phyloP scores from a whole-genome alignment of 2,888 invertebrate species.

The Heliconius aoede region DNA sequence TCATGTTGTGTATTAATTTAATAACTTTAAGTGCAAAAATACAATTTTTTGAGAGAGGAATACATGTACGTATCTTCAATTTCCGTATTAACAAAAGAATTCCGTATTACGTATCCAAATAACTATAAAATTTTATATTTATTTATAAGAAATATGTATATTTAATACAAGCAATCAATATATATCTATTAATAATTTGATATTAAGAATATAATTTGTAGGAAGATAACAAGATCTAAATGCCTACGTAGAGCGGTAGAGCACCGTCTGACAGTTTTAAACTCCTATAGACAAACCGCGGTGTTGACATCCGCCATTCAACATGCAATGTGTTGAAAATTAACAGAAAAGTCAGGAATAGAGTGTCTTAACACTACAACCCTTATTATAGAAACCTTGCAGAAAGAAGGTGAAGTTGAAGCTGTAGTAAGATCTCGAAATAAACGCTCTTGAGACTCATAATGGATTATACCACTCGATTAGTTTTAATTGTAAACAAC shows the following conservation, averaged over 20 bases:
- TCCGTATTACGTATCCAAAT: neutral
- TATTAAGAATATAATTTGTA: too few relatives aligned
- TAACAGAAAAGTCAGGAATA: neutral
- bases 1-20: neutral
- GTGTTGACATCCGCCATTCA: too few relatives aligned
- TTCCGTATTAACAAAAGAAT: constrained; percentile 5
- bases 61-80: neutral
- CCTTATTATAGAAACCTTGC: neutral
- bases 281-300: too few relatives aligned
- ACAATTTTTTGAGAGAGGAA: neutral
- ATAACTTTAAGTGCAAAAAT: neutral
- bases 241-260: too few relatives aligned
- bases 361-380: neutral
- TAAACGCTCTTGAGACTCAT: constrained; percentile 11
- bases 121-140: neutral
- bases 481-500: constrained; percentile 24
- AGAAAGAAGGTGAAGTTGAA: too few relatives aligned
- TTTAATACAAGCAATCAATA: neutral
- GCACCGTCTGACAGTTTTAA: neutral
- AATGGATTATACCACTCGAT: constrained; percentile 17
- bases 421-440: neutral
- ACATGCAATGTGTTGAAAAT: neutral
- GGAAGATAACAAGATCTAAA: neutral
- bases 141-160: neutral
- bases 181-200: too few relatives aligned